These are phyloP conservation scores for Myxocyprinus asiaticus DNA, from an alignment of 2,113 vertebrate genomes.

Conservation along the genomic window DNA sequence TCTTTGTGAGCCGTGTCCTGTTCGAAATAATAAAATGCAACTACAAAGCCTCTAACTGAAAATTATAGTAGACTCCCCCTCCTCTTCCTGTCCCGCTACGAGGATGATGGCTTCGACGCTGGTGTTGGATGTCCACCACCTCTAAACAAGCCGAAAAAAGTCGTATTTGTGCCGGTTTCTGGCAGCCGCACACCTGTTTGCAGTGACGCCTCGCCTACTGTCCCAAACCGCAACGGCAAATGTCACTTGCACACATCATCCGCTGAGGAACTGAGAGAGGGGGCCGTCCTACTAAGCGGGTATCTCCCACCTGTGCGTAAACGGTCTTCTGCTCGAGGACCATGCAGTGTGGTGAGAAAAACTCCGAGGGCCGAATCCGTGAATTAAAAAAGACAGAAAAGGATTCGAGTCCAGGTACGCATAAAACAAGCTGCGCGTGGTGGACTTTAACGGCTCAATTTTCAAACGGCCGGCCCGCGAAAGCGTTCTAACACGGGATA, in stretches of 20 bases:
- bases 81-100: constrained; percentile 66
- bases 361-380: constrained; percentile 46
- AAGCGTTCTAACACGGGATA: constrained; percentile 19
- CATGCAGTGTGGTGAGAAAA: constrained; percentile 43
- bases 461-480: constrained; percentile 24
- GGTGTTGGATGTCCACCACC: constrained; percentile 35
- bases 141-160: constrained; percentile 11
- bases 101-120: constrained; percentile 53
- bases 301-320: constrained; percentile 82
- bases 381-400: constrained; percentile 69
- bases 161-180: constrained; percentile 63
- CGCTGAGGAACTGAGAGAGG: constrained; percentile 67
- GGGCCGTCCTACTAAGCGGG: constrained; percentile 77
- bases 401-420: neutral
- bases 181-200: constrained; percentile 80
- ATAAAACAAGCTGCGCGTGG: neutral
- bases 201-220: constrained; percentile 71
- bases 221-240: constrained; percentile 80
- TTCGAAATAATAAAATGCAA: constrained; percentile 59
- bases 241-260: constrained; percentile 79
- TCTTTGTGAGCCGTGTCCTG: constrained; percentile 47
- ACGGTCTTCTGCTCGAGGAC: constrained; percentile 56
- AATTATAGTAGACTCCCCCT: constrained; percentile 58
- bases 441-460: constrained; percentile 35
- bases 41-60: constrained; percentile 60